Base-by-base conservation (phyloP, 2,888 invertebrate genomes). In the Epirrhoe tristata region DNA sequence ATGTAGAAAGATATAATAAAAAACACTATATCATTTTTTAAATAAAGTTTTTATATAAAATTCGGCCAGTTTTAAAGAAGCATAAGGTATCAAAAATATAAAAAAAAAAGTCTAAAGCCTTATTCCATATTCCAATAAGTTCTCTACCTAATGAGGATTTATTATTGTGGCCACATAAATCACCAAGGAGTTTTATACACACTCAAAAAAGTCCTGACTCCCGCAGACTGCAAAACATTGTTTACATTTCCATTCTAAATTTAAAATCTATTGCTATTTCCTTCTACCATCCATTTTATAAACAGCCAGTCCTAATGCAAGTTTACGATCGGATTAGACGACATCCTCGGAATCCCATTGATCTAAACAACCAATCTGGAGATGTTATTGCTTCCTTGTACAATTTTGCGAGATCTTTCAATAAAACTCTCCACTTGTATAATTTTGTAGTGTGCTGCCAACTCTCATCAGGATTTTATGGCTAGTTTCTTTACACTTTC, bases 331-430 rank as follows among this genome's bases (percentile, higher is more conserved):
- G 73, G 74, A 74, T 74, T 74, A 74, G 71, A 65, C 58, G 71
- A 73, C 71, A 71, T 72, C 61, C 68, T 66, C 67, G 73, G 75
- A 72, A 78, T 73, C 72, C 72, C 68, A 76, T 74, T 74, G 75
- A 71, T 75, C 73, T 75, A 74, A 76, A 72, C 74, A 71, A 68
- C 72, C 72, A 70, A 77, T 76, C 77, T 79, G 75, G 72, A 77
- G 78, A 72, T 68, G 67, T 75, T 74, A 65, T 72, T 74, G 68
- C 69, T 72, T 72, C 71, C 63, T 74, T 74, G 65, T 59, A 78
- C 70, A 75, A 78, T 80, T 85, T 84, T 72, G 81, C 84, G 79
- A 81, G 77, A 70, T 79, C 74, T 70, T 72, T 75, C 79, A 83
- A 80, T 80, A 74, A 78, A 63, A 59, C 31, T 36, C 16, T 48